Conservation (phyloP, 2,888 invertebrate genomes). For the Ectobius pallidus region DNA sequence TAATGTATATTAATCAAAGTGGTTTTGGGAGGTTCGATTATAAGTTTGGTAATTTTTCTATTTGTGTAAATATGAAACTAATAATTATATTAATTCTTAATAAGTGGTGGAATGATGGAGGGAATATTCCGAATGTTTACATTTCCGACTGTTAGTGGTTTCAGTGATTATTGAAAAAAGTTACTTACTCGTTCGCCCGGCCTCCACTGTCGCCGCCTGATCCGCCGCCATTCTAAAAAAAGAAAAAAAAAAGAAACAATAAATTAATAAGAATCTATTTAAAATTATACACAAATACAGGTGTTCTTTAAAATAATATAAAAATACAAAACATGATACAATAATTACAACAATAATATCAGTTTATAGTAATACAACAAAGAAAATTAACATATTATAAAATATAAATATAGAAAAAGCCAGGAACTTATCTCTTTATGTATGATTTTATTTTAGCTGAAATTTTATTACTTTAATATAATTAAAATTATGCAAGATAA, state of each 20-base stretch:
- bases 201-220: conserved; percentile 79
- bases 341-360: conserved; percentile 33
- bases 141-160: no score
- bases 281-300: conserved; percentile 52
- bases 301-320: conserved; percentile 45
- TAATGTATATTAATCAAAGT: no score
- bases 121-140: no score
- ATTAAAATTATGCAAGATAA: no score
- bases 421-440: background rate
- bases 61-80: no score
- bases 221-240: conserved; percentile 78
- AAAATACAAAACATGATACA: conserved; percentile 56
- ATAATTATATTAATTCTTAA: no score
- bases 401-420: conserved; percentile 10
- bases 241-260: conserved; percentile 63
- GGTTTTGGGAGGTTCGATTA: no score
- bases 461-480: no score
- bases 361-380: background rate
- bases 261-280: conserved; percentile 44
- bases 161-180: no score
- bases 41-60: no score
- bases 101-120: no score
- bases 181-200: conserved; percentile 83
- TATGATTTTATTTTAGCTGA: no score
- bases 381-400: background rate